Base-by-base conservation (phyloP, 2,113 vertebrate genomes). In the Callorhinus ursinus region DNA sequence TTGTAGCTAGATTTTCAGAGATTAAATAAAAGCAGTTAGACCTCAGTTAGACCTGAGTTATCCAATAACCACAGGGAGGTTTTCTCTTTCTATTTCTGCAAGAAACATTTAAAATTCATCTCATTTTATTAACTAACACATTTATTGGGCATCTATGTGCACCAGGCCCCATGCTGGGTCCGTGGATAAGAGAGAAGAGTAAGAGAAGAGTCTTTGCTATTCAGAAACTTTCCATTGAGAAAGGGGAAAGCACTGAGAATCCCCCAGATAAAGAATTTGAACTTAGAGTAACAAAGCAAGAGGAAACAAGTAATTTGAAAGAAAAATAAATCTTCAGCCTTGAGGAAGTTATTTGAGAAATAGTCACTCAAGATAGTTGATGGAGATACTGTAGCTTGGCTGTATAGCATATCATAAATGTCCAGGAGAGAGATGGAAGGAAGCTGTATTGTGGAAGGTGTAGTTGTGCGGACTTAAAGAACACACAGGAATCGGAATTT, bases 11-110 rank as follows among this genome's bases (percentile, higher is more conserved):
- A 59, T 61, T 97, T 88, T 36, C 49, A 93, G 61, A 93, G 39
- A 93, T 51, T 93, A 95, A 94, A 67, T 69, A 85, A 93, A 96
- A 84, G 72, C 31, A 88, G 26, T 84, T 82, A 80, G 21, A 24
- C 18, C 61, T 61, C 31, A 88, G 26, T 84, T 82, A 80, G 21
- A 24, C 18, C 61, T 61, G 42, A 95, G 76, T 87, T 91, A 63
- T 51, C 63, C 36, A 89, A 42, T 86, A 89, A 72, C n/a, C 19
- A 33, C 14, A 53, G 14, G 63, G 21, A 83, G 13, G 42, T 77
- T 72, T 39, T 12, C 10, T 72, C n/a, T 39, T 13, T 89, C 72
- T 96, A 88, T 63, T 71, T 63, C 26, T 81, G 0, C 36, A 65
- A 59, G 51, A 94, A 81, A 84, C 10, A 65, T 72, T 93, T 94